Evolutionary conservation across 2,888 invertebrate genomes (phyloP).

Genomic region (Lithodes maja): DNA sequence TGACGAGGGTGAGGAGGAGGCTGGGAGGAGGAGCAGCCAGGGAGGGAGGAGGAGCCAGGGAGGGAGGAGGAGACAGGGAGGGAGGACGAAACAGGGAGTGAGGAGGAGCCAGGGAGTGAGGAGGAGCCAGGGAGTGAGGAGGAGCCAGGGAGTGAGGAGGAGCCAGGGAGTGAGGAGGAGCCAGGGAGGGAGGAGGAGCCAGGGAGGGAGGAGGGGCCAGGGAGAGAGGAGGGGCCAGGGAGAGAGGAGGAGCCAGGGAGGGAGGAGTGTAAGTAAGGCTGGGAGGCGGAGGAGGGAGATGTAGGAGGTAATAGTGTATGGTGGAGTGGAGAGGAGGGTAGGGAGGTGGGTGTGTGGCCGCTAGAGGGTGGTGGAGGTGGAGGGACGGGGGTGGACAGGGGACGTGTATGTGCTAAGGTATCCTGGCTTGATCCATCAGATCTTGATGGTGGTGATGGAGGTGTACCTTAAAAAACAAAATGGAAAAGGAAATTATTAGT

Average conservation of each 20-base stretch:
- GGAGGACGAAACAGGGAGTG: background rate
- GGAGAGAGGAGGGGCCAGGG: background rate
- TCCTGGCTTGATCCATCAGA: conserved; percentile 10
- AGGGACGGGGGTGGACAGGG: conserved; percentile 40
- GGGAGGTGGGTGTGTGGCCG: background rate
- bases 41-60: background rate
- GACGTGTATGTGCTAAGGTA: conserved; percentile 19
- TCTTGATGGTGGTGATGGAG: background rate
- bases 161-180: background rate
- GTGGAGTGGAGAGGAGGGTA: background rate
- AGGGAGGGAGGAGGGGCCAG: background rate
- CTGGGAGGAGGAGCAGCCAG: background rate
- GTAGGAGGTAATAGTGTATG: too few species aligned
- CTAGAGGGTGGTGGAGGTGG: conserved; percentile 2
- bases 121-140: background rate
- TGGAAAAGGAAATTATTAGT: too few species aligned
- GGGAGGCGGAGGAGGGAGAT: too few species aligned
- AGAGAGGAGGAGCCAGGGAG: background rate
- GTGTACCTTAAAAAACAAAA: conserved; percentile 1
- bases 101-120: background rate
- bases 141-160: background rate
- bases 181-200: background rate
- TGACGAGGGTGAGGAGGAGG: background rate
- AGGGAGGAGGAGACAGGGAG: background rate
- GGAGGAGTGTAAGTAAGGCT: too few species aligned